These are phyloP conservation scores for Tadarida brasiliensis DNA, from an alignment of 2,797 vertebrate species.

Conservation along the genomic window DNA sequence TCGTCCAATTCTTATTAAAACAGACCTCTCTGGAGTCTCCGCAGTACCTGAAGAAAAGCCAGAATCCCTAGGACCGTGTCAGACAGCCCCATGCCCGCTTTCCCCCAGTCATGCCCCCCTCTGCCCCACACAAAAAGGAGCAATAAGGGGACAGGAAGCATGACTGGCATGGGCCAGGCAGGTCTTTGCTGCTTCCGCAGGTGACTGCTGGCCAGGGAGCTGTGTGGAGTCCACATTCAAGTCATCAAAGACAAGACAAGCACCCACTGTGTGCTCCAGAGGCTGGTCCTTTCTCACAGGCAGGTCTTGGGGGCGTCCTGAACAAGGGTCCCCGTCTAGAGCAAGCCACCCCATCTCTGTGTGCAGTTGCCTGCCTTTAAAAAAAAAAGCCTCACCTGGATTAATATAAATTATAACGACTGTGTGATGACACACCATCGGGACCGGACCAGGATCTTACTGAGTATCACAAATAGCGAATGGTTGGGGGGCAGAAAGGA, in stretches of 20 bases:
- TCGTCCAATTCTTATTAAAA: background rate
- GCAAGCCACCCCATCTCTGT: background rate
- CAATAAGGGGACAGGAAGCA: background rate
- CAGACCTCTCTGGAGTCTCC: background rate
- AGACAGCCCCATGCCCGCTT: background rate
- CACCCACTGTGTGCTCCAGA: background rate
- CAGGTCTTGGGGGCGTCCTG: background rate
- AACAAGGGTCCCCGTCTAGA: background rate
- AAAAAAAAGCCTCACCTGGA: background rate
- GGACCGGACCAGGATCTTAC: background rate
- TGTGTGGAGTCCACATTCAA: background rate
- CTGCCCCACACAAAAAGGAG: rapidly evolving
- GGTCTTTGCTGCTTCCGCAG: background rate
- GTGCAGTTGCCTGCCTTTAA: background rate
- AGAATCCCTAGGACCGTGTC: background rate
- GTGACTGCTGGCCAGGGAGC: background rate
- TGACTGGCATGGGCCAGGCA: rapidly evolving
- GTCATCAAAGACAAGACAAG: too few species aligned
- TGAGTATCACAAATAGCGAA: background rate
- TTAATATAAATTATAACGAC: background rate
- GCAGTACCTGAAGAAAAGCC: background rate
- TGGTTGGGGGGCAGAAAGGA: background rate
- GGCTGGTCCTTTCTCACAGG: background rate
- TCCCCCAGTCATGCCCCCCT: too few species aligned
- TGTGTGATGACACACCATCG: background rate